phyloP scores from a whole-genome alignment of 2,113 vertebrate genomes.

The Rhinogobius similis region DNA sequence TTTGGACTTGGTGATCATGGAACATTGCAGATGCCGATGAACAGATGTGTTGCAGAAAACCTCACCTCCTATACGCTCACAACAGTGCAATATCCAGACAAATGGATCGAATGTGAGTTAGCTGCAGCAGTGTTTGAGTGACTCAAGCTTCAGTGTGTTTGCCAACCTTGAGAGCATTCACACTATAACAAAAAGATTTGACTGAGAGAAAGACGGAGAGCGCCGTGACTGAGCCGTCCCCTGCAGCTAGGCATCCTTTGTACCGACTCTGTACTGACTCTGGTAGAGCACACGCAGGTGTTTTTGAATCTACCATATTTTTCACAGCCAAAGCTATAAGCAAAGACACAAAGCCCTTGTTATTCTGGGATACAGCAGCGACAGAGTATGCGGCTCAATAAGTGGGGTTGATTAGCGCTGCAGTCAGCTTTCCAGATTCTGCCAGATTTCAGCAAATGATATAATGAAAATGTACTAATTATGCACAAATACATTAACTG shows the following conservation, averaged over 20 bases:
- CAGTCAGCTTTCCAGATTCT: conserved; percentile 24
- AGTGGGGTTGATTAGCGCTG: conserved; percentile 42
- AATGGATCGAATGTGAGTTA: conserved; percentile 59
- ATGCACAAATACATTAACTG: not conserved
- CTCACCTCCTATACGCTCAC: not conserved
- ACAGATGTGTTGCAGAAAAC: conserved; percentile 17
- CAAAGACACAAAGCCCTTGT: conserved; percentile 28
- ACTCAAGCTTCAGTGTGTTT: conserved; percentile 59
- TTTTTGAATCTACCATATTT: conserved; percentile 43
- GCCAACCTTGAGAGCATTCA: conserved; percentile 55
- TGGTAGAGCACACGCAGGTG: conserved; percentile 46
- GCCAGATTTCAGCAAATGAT: conserved; percentile 19
- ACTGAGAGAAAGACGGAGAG: conserved; percentile 26
- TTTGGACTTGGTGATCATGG: conserved; percentile 12
- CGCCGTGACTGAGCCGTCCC: conserved; percentile 38
- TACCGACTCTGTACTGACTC: conserved; percentile 31
- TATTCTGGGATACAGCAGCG: conserved; percentile 19
- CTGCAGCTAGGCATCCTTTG: conserved; percentile 44
- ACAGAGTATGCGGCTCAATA: conserved; percentile 32
- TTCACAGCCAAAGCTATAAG: conserved; percentile 16
- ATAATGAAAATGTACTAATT: not conserved
- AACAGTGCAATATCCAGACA: conserved; percentile 35
- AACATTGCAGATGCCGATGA: conserved; percentile 19
- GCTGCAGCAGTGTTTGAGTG: conserved; percentile 51
- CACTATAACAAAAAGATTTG: conserved; percentile 53